A percentile compares a stretch with the other conserved stretches of the same genome.
Evolutionary conservation across 2,113 vertebrate genomes (phyloP).

Genomic region (Lates calcarifer): DNA sequence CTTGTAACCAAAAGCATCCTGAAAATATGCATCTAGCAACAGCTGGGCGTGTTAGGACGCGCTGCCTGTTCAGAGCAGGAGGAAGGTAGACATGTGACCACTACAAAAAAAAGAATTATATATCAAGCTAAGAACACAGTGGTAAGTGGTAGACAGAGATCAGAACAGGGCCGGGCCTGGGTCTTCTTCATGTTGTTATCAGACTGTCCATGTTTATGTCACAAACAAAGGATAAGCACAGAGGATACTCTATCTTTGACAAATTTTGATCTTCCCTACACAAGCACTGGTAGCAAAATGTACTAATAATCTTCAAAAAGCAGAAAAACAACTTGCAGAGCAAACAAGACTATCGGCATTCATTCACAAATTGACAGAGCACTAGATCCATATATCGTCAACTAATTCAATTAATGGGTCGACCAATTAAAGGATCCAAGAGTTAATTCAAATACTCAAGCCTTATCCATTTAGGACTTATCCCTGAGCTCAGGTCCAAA

Average conservation of each 20-base stretch:
- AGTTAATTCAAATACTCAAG: conserved; percentile 33
- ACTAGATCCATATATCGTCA: neutral
- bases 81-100: conserved; percentile 19
- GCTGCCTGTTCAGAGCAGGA: conserved; percentile 28
- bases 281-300: neutral
- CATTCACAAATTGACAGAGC: neutral
- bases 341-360: neutral
- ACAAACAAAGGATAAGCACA: neutral
- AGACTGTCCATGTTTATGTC: neutral
- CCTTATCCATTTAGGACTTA: conserved; percentile 66
- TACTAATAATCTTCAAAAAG: neutral
- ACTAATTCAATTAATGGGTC: neutral
- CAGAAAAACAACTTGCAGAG: neutral
- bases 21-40: conserved; percentile 76
- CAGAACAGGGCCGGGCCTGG: neutral
- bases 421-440: conserved; percentile 7
- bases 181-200: neutral
- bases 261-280: neutral
- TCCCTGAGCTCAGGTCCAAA: conserved; percentile 44
- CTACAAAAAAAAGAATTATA: conserved; percentile 28
- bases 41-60: conserved; percentile 62
- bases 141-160: conserved; percentile 22
- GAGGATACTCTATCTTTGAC: neutral
- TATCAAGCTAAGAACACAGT: conserved; percentile 26
- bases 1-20: conserved; percentile 76